Base-by-base conservation (phyloP, 1,140 invertebrate genomes). In the Drosophila teissieri region DNA sequence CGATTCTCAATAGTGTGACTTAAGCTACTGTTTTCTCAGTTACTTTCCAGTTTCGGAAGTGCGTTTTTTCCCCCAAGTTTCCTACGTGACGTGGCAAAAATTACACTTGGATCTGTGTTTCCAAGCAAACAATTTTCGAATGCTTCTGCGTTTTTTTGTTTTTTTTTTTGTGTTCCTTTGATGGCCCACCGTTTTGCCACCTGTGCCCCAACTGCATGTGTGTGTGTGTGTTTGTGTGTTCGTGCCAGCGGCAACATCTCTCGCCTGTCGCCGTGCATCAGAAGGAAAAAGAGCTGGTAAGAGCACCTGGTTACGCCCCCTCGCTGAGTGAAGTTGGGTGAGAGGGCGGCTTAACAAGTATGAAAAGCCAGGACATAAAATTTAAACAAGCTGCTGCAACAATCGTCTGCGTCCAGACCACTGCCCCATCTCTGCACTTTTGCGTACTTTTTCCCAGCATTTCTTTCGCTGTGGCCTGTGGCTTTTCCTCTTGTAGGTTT, bases 331-430 rank as follows among this genome's bases (percentile, higher is more conserved):
- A 31, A 10, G 53, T 17, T 19, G 52, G 58, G 48, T 17, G 31
- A 31, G 31, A 10, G 45, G 62, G 37, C 49, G 45, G 48, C 37
- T 53, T 49, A 55, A 62, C 70, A 69, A 54, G 54, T 57, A 73
- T 73, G 52, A 78, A 73, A 73, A 63, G 37, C 46, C 58, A 57
- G 58, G 68, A 60, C 77, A 78, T 70, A 64, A 70, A 78, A 74
- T 69, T 82, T 74, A 61, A 78, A 69, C 79, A 82, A 78, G 79
- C 74, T 83, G 68, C 60, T 70, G 69, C 61, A 57, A 44, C 52
- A 62, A 76, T 72, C 39, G 56, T 42, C 17, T 37, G 27, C 45
- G 17, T 22, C 39, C 27, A 24, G 42, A 15, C 51, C 19, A 39
- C 51, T 39, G 39, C 15, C 34, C 34, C 36, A 40, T 36, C 3